Base-by-base conservation (phyloP, 2,113 vertebrate genomes). In the Mastomys coucha region DNA sequence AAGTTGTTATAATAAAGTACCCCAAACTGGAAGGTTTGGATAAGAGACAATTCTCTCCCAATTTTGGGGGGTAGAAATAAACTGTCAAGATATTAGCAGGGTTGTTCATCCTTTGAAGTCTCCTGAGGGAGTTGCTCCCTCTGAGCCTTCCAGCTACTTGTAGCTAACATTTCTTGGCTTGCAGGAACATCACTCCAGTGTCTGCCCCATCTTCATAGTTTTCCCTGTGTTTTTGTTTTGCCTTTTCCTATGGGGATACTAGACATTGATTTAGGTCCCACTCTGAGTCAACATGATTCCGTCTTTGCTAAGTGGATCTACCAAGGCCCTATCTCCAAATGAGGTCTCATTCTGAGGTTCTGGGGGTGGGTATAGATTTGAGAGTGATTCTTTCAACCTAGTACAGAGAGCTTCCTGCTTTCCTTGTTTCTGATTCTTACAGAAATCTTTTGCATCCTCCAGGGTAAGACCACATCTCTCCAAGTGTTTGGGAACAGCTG, bases 401-500 rank as follows among this genome's bases (percentile, higher is more conserved):
- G 5, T 20, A 0, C 24, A 19, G 31, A 60, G 24, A 78, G 31
- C n/a, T 45, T 89, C 51, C 82, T 96, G 63, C 69, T 33, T 33
- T 8, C 10, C 39, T 82, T 1, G 2, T 33, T 77, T 9, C n/a
- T 80, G 72, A 91, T 80, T 42, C 2, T 26, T 65, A 28, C 13
- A 51, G 89, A 67, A 22, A 53, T 28, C 36, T 36, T 91, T 73
- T 39, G 80, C 87, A 60, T 82, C 39, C 76, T 63, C 67, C 20
- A 24, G 73, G 45, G 45, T 7, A 94, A 67, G 53, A 77, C 65
- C 8, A 0, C 88, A 82, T 97, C 31, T 20, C 19, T 89, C 53
- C 72, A 24, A 69, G 89, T 81, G 72, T 42, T 92, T 82, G 70
- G 33, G 75, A 92, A 91, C 39, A 94, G 84, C 96, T 97, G 88